These are phyloP conservation scores for Bubalus kerabau DNA, from an alignment of 2,113 vertebrate genomes.

Conservation along the genomic window DNA sequence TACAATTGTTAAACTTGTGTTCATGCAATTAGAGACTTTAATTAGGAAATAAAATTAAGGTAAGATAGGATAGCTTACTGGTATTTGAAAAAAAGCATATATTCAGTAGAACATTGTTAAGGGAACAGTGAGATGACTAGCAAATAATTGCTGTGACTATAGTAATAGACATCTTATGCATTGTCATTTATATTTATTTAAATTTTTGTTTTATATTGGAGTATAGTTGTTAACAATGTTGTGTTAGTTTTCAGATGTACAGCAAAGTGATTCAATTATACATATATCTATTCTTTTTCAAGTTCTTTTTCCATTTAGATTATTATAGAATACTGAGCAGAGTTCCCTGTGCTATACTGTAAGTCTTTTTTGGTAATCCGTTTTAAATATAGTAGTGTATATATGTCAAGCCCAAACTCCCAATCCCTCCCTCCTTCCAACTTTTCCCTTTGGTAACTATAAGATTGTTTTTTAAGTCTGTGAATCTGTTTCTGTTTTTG, in stretches of 20 bases:
- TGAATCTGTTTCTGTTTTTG: not conserved
- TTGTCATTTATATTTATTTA: not conserved
- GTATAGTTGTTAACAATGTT: not conserved
- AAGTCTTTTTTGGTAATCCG: not conserved
- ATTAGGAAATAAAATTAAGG: slow-evolving; percentile 9
- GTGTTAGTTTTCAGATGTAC: not conserved
- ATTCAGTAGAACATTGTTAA: not conserved
- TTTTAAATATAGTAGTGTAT: not conserved
- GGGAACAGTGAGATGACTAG: not conserved
- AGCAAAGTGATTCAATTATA: not conserved
- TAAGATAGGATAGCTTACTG: not conserved
- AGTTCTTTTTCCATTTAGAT: not conserved
- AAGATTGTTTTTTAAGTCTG: not conserved
- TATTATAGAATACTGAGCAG: not conserved
- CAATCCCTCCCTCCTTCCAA: not conserved
- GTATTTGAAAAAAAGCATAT: not conserved
- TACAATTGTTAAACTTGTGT: not conserved
- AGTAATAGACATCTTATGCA: not conserved
- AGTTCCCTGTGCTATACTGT: not conserved
- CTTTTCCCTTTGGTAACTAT: not conserved
- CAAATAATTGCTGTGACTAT: not conserved
- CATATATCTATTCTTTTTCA: not conserved
- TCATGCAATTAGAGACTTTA: not conserved
- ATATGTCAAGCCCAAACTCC: not conserved
- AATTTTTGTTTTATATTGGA: not conserved